phyloP scores from a whole-genome alignment of 2,888 invertebrate genomes.

The Leistus spinibarbis region DNA sequence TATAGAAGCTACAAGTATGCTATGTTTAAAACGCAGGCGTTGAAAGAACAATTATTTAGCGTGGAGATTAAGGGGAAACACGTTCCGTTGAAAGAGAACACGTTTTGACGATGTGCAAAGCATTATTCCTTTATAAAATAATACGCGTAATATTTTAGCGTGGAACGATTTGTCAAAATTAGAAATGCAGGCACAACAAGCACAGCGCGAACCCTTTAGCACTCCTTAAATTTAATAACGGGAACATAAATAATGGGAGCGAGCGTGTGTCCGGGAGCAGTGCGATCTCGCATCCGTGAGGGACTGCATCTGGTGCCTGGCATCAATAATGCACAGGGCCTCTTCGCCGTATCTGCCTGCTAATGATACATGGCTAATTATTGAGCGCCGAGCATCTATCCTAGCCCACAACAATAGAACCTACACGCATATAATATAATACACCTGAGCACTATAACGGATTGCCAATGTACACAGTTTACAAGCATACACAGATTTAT shows the following conservation, averaged over 20 bases:
- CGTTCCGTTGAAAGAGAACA: neutral
- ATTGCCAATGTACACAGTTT: too few species aligned
- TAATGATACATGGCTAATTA: conserved; percentile 11
- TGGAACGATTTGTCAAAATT: conserved; percentile 37
- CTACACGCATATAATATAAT: too few species aligned
- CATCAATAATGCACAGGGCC: conserved; percentile 10
- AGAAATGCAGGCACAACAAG: conserved; percentile 34
- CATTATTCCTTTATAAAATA: neutral
- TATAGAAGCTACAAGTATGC: neutral
- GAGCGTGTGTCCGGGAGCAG: neutral
- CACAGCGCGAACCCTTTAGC: conserved; percentile 33
- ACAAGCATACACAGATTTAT: too few species aligned
- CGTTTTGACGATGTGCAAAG: neutral
- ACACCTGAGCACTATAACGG: too few species aligned
- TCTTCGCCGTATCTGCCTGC: neutral
- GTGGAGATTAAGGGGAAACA: neutral
- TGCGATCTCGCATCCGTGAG: neutral
- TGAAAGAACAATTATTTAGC: neutral
- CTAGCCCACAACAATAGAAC: too few species aligned
- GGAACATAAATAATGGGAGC: conserved; percentile 32
- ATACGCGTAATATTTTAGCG: conserved; percentile 31
- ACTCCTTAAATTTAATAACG: conserved; percentile 39
- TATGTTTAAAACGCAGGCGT: neutral
- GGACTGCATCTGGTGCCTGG: conserved; percentile 25
- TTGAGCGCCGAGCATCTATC: neutral